Evolutionary conservation across 2,888 invertebrate species (phyloP), one percentile per base, ranked within the genome.

Genomic region (Oscheius sp.): DNA sequence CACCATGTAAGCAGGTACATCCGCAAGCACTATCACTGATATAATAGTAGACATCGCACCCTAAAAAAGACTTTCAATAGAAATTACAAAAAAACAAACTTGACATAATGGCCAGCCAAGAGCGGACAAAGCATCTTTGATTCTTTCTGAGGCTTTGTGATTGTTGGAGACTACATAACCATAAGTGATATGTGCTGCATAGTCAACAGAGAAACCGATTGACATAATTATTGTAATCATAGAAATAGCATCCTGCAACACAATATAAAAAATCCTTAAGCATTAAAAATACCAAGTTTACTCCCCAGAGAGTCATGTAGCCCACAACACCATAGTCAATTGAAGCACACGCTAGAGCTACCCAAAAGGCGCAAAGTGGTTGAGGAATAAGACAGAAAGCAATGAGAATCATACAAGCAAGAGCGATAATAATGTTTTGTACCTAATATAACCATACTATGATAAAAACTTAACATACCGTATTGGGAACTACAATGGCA

Each of bases 291-390:
- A 84, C 83, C 72, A 96, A 91, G 88, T 95, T 95, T 7, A 96
- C 95, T 83, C 93, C 93, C 96, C 96, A 96, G 29, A 96, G 90
- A 0, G 96, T 94, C 96, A 96, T 96, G 91, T 95, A 96, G 9
- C 96, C 96, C 1, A 95, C 93, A 0, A 96, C 96, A 1, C 96
- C 96, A 13, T 93, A 90, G 89, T 96, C 96, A 81, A 96, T 96
- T 12, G 95, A 95, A 72, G 95, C 93, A 75, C 96, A 95, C 85
- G 95, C 95, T 88, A 96, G 93, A 2, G 95, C 95, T 0, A 96
- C 95, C 95, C 96, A 96, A 6, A 96, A 90, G 0, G 95, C 94
- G 89, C 96, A 96, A 27, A 95, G 90, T 3, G 95, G 92, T 88
- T 95, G 81, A 0, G 96, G 96, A 69, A 96, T 96, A 89, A 96